A percentile compares a stretch with the other conserved stretches of the same genome.
These are phyloP conservation scores for Matsumyia berberina DNA, from an alignment of 2,888 invertebrate genomes.

Conservation along the genomic window DNA sequence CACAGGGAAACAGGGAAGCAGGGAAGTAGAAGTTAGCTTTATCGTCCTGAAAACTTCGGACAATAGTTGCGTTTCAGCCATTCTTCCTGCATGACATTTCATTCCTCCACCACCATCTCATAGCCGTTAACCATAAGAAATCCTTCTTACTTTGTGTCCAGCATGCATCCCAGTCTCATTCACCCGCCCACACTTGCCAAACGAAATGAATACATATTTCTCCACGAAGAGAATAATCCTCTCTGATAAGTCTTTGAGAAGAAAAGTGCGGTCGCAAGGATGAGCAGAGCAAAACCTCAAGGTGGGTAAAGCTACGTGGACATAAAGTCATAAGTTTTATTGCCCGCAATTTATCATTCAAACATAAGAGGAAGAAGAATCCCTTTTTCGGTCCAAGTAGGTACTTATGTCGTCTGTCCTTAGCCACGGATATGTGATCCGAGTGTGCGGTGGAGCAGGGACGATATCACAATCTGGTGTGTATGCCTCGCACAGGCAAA, in stretches of 20 bases:
- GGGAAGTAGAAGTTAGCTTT: slow-evolving; percentile 66
- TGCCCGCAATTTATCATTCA: slow-evolving; percentile 76
- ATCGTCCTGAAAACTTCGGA: slow-evolving; percentile 72
- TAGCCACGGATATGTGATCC: slow-evolving; percentile 51
- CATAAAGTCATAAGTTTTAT: slow-evolving; percentile 77
- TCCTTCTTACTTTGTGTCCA: slow-evolving; percentile 21
- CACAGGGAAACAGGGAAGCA: slow-evolving; percentile 6
- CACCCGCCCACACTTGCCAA: slow-evolving; percentile 10
- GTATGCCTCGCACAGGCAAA: slow-evolving; percentile 41
- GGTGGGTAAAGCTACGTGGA: slow-evolving; percentile 74
- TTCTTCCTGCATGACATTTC: slow-evolving; percentile 72
- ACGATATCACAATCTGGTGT: slow-evolving; percentile 59
- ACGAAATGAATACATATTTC: slow-evolving; percentile 46
- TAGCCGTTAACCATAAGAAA: slow-evolving; percentile 34
- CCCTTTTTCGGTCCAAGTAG: slow-evolving; percentile 58
- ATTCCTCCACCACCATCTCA: slow-evolving; percentile 19
- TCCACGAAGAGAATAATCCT: slow-evolving; percentile 58
- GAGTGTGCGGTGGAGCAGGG: slow-evolving; percentile 34
- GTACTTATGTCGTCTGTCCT: slow-evolving; percentile 64
- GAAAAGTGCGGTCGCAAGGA: slow-evolving; percentile 56
- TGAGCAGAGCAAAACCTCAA: slow-evolving; percentile 63
- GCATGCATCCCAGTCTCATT: slow-evolving; percentile 13
- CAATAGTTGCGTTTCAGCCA: slow-evolving; percentile 74
- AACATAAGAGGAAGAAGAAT: slow-evolving; percentile 60
- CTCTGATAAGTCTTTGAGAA: slow-evolving; percentile 70